A percentile compares a stretch with the other conserved stretches of the same genome.
Evolutionary conservation across 30 jellyfish, hydroid and myxozoan genomes (phyloP).

Genomic region (Hydractinia echinata): DNA sequence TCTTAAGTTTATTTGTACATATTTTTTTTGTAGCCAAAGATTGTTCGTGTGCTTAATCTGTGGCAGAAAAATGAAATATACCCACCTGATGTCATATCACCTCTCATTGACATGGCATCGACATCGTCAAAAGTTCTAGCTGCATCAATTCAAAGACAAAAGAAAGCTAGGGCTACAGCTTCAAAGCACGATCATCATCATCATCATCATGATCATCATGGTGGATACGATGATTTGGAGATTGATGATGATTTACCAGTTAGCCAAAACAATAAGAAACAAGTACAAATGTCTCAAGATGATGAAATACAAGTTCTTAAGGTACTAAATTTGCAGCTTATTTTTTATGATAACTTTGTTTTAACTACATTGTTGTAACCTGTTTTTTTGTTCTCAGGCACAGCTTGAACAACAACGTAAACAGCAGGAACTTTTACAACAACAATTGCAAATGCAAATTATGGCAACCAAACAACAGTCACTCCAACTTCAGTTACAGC

Average conservation of each 20-base stretch:
- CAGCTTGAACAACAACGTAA: constrained; percentile 76
- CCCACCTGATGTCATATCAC: constrained; percentile 85
- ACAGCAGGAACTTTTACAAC: constrained; percentile 68
- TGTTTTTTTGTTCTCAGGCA: constrained; percentile 25
- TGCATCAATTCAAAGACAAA: constrained; percentile 36
- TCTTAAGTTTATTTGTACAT: not conserved
- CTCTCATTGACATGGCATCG: constrained; percentile 89
- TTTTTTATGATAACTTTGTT: not conserved
- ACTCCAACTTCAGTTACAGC: constrained; percentile 44
- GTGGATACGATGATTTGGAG: not conserved
- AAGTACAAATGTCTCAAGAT: constrained; percentile 40
- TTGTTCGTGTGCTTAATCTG: constrained; percentile 81
- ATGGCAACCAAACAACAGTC: constrained; percentile 84
- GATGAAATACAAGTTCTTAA: constrained; percentile 40
- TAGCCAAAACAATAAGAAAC: not conserved
- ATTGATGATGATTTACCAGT: constrained; percentile 3
- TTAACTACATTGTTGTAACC: not conserved
- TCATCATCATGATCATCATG: constrained; percentile 23
- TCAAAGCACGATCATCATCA: not conserved
- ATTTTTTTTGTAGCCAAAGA: constrained; percentile 47
- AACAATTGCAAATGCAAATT: constrained; percentile 71
- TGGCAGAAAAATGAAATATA: constrained; percentile 94
- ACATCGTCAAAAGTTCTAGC: constrained; percentile 28
- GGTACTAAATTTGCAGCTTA: not conserved
- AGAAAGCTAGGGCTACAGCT: constrained; percentile 35